Percentiles rank a stretch among this genome's conserved stretches.
These are phyloP conservation scores for Campylomormyrus numenius DNA, from an alignment of 2,113 vertebrate species.

Conservation along the genomic window DNA sequence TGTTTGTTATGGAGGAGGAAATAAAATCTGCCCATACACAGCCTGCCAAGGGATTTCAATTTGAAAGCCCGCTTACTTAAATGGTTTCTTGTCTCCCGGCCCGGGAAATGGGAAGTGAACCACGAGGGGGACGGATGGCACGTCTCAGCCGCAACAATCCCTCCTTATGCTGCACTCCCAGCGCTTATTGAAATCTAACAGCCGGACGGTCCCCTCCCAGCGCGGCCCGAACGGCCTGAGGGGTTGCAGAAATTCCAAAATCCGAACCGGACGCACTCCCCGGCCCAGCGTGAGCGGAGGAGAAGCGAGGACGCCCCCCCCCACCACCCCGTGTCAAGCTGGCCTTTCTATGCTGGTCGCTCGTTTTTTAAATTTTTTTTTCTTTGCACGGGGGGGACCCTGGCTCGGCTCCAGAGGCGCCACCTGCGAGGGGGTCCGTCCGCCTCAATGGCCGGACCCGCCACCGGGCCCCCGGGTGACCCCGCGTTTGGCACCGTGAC, in stretches of 20 bases:
- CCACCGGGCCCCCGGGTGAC: constrained; percentile 54
- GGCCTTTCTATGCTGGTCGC: constrained; percentile 48
- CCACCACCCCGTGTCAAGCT: constrained; percentile 43
- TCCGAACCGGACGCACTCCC: constrained; percentile 2
- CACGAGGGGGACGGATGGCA: constrained; percentile 22
- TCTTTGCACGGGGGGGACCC: constrained; percentile 46
- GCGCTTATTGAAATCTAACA: constrained; percentile 24
- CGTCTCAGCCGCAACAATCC: constrained; percentile 23
- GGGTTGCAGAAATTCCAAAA: constrained; percentile 20
- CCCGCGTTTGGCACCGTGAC: constrained; percentile 58
- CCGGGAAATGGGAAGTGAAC: constrained; percentile 20
- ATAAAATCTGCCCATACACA: constrained; percentile 25
- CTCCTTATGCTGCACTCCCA: constrained; percentile 12
- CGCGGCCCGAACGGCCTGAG: constrained; percentile 10
- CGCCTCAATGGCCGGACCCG: constrained; percentile 37
- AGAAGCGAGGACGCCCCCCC: constrained; percentile 1
- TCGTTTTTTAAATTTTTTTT: constrained; percentile 22
- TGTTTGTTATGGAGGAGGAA: constrained; percentile 30
- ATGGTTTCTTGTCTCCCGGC: constrained; percentile 30
- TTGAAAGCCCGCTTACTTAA: constrained; percentile 40
- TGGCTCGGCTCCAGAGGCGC: constrained; percentile 56
- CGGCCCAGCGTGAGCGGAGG: constrained; percentile 18
- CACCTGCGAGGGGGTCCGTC: constrained; percentile 59
- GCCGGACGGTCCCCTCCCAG: constrained; percentile 19
- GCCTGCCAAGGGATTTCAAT: constrained; percentile 38